Base-by-base conservation (phyloP, 2,113 vertebrate species). In the Microcebus ravelobensis region DNA sequence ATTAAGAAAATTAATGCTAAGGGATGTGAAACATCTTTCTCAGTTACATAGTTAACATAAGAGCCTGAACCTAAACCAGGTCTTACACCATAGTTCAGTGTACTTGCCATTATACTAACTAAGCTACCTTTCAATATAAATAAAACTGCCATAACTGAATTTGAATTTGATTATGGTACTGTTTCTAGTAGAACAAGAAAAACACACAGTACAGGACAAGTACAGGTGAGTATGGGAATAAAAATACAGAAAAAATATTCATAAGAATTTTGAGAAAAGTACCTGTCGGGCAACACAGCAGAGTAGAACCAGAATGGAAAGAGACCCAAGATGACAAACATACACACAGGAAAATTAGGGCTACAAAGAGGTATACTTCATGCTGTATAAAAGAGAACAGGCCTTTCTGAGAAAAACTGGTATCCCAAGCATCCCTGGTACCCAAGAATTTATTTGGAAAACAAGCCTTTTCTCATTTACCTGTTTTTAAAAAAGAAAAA, bases 381-480 rank as follows among this genome's bases (percentile, higher is more conserved):
- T 36, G 48, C 57, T 31, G 17, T 1, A 7, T 42, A 29, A 82
- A 79, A 79, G 73, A 82, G 7, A 88, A 73, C 0, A 20, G 27
- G 65, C n/a, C 39, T 89, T 88, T 67, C 59, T 31, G n/a, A 63
- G 29, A n/a, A 85, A 81, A 76, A 73, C 29, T 12, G 1, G n/a
- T 23, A 76, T 80, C n/a, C 80, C 29, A 57, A 39, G 84, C 79
- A 90, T 59, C 21, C 61, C 61, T 84, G 48, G 42, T 59, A 83
- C n/a, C 45, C 61, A 81, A 91, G 34, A 8, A 88, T 80, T 79
- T 83, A 65, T 87, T 74, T 91, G 42, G 74, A 74, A 96, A 89
- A 87, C 61, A 91, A 63, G 39, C 29, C 42, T 93, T 95, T 92
- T n/a, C 76, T 92, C 79, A 83, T 76, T 87, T 39, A 76, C 34